Conservation (phyloP, 1,140 invertebrate genomes). For the Drosophila mayri region DNA sequence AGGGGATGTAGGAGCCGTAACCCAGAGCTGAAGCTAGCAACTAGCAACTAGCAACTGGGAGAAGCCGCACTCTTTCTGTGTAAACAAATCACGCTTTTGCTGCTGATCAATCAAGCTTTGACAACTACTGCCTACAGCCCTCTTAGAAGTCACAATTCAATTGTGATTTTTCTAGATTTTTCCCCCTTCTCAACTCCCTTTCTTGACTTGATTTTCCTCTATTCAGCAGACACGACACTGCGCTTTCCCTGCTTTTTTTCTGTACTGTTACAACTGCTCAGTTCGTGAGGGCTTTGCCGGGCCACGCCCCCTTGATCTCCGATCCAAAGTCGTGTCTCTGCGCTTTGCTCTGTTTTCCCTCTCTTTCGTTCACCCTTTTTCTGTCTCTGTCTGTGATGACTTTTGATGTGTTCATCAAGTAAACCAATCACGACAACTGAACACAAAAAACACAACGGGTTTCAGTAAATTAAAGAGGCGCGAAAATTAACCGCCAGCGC, state of each 20-base stretch:
- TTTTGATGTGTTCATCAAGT: conserved; percentile 79
- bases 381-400: conserved; percentile 62
- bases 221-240: conserved; percentile 39
- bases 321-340: conserved; percentile 70
- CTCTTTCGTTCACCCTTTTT: neutral
- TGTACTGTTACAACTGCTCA: conserved; percentile 62
- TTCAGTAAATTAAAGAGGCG: conserved; percentile 76
- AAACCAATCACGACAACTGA: conserved; percentile 47
- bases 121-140: conserved; percentile 47
- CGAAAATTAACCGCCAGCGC: conserved; percentile 71
- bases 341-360: conserved; percentile 48
- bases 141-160: conserved; percentile 72
- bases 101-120: conserved; percentile 70
- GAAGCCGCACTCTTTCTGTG: conserved; percentile 24
- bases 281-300: conserved; percentile 61
- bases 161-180: conserved; percentile 32
- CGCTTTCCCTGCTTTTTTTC: conserved; percentile 42
- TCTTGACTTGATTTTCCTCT: conserved; percentile 13
- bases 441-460: neutral
- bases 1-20: neutral
- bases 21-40: neutral
- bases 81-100: conserved; percentile 73
- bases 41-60: conserved; percentile 1
- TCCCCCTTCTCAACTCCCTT: neutral
- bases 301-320: conserved; percentile 50